A percentile compares a stretch with the other conserved stretches of the same genome.
These are phyloP conservation scores for Lepidurus couesii DNA, from an alignment of 1,140 invertebrate genomes.

Conservation along the genomic window DNA sequence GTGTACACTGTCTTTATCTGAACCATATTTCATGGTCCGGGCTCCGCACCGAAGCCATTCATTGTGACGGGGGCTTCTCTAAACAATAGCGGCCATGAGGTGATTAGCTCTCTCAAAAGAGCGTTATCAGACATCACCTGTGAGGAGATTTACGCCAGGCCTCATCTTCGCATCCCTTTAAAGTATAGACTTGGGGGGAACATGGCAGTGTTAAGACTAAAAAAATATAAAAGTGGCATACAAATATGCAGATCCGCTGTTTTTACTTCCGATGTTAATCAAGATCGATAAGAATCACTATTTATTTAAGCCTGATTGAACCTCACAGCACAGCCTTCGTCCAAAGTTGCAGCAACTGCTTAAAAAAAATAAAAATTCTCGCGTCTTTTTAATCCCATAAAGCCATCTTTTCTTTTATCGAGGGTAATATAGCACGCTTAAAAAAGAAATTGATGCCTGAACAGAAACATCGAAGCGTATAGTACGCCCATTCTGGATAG, in stretches of 20 bases:
- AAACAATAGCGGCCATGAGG: conserved; percentile 11
- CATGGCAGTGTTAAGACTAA: background rate
- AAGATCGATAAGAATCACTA: background rate
- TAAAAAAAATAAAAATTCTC: background rate
- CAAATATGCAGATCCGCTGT: conserved; percentile 5
- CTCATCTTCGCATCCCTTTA: background rate
- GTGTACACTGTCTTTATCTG: conserved; percentile 22
- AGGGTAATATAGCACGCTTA: conserved; percentile 7
- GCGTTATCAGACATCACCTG: conserved; percentile 21
- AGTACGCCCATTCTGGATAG: background rate
- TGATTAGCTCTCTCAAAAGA: conserved; percentile 22
- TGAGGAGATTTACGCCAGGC: conserved; percentile 2
- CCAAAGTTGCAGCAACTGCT: no score
- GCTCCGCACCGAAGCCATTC: background rate
- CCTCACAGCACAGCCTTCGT: background rate
- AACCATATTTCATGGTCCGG: conserved; percentile 2
- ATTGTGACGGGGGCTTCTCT: conserved; percentile 20
- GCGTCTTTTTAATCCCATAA: conserved; percentile 13
- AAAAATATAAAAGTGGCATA: background rate
- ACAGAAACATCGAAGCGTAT: background rate
- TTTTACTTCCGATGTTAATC: conserved; percentile 19
- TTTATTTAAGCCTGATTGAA: background rate
- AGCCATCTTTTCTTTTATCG: background rate
- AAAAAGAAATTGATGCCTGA: background rate
- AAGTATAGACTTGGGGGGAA: background rate